Percentiles rank a stretch among this genome's conserved stretches.
These are phyloP conservation scores for Tenthredo amoena DNA, from an alignment of 2,888 invertebrate genomes.

Conservation along the genomic window DNA sequence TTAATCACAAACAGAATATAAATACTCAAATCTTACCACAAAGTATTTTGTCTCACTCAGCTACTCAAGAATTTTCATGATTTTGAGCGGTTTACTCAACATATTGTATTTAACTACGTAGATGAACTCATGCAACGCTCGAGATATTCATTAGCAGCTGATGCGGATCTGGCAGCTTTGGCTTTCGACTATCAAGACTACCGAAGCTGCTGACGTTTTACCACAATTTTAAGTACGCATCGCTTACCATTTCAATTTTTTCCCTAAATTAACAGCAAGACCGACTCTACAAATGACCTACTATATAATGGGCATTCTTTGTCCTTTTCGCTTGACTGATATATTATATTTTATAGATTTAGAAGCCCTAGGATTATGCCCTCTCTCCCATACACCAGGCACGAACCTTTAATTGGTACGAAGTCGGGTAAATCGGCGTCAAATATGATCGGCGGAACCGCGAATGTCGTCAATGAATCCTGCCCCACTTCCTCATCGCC, in stretches of 20 bases:
- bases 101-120: background rate
- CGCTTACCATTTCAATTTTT: background rate
- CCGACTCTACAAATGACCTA: background rate
- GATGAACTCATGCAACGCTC: conserved; percentile 36
- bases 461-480: conserved; percentile 67
- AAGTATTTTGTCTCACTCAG: background rate
- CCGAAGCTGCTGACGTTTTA: conserved; percentile 44
- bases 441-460: conserved; percentile 76
- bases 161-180: conserved; percentile 35
- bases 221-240: conserved; percentile 16
- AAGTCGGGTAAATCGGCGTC: conserved; percentile 67
- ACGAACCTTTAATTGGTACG: conserved; percentile 69
- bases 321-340: background rate
- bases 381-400: conserved; percentile 73
- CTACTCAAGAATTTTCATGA: background rate
- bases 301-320: background rate
- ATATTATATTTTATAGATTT: background rate
- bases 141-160: conserved; percentile 42
- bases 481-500: conserved; percentile 61
- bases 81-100: background rate
- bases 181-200: conserved; percentile 38
- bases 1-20: background rate
- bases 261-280: background rate
- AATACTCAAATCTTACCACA: background rate
- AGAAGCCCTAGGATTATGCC: conserved; percentile 66